Base-by-base conservation (phyloP, 2,888 invertebrate genomes). In the Scaptomyza parva region DNA sequence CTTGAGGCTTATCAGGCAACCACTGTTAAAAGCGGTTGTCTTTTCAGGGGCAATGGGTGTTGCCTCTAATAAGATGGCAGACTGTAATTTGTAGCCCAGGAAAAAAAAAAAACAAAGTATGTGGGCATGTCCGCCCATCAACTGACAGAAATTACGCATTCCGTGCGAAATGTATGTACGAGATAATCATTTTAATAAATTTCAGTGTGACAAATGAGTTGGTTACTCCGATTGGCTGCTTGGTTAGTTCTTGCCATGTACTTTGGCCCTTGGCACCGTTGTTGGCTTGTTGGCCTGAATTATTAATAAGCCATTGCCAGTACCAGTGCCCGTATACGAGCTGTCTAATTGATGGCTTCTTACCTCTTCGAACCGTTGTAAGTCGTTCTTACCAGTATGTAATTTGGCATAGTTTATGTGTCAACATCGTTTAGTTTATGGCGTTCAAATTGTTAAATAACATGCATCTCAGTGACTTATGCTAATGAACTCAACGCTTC, bases 131-230 rank as follows among this genome's bases (percentile, higher is more conserved):
- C 17, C 24, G 40, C 45, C 54, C 50, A 35, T 39, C 57, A 58
- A 54, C 58, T 67, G 57, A 60, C 67, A 79, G 68, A 88, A 85
- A 85, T 85, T 85, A 86, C 67, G 83, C 85, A 85, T 85, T 85
- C 85, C 73, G 81, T 88, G 85, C 85, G 72, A 88, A 86, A 88
- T 73, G 75, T 77, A 66, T 76, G 67, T 69, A 85, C 82, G 85
- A 86, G 85, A 86, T 86, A 86, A 88, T 84, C 88, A 86, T 88
- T 86, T 86, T 86, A 86, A 86, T 86, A 88, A 86, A 86, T 86
- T 84, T 86, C 75, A 65, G 70, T 70, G 85, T 86, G 88, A 86
- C 87, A 86, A 86, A 86, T 88, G 87, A 79, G 77, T 70, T 59
- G 65, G 64, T 60, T 68, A 48, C 64, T 44, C 45, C 33, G 51